Percentiles rank a stretch among this genome's conserved stretches.
Evolutionary conservation across 2,888 invertebrate genomes (phyloP).

Genomic region (Ophraella communa): DNA sequence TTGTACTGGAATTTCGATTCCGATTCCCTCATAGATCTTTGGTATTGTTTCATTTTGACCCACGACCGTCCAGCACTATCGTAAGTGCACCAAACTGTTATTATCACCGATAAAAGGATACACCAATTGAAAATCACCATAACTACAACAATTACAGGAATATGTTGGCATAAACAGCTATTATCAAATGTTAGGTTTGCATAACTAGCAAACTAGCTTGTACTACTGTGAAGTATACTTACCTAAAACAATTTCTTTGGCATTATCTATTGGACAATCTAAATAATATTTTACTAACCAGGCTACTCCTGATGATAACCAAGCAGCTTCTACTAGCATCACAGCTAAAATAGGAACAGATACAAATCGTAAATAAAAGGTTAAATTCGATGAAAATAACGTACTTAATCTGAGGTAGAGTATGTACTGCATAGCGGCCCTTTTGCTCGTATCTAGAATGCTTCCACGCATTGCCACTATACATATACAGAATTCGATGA

Average conservation of each 20-base stretch:
- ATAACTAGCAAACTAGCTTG: no score
- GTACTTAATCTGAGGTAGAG: conserved; percentile 80
- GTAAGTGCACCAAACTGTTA: conserved; percentile 86
- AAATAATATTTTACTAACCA: conserved; percentile 75
- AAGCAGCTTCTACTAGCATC: conserved; percentile 75
- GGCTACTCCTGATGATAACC: conserved; percentile 74
- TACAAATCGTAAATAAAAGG: background rate
- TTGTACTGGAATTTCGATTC: conserved; percentile 79
- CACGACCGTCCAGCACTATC: conserved; percentile 87
- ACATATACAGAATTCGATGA: conserved; percentile 75
- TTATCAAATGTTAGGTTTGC: no score
- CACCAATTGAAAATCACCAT: conserved; percentile 81
- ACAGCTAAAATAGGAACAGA: conserved; percentile 66
- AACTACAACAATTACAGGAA: conserved; percentile 38
- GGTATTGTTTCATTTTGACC: conserved; percentile 90
- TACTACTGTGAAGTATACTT: no score
- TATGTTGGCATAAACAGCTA: no score
- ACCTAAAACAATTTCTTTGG: conserved; percentile 79
- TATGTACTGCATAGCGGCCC: conserved; percentile 79
- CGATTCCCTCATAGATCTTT: conserved; percentile 79
- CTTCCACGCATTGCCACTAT: conserved; percentile 79
- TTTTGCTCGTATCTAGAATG: conserved; percentile 76
- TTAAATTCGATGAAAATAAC: conserved; percentile 42
- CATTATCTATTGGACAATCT: conserved; percentile 70
- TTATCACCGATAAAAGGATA: conserved; percentile 72